A percentile compares a stretch with the other conserved stretches of the same genome.
Conservation (phyloP, 2,888 invertebrate species). For the Drosophila koepferae region DNA sequence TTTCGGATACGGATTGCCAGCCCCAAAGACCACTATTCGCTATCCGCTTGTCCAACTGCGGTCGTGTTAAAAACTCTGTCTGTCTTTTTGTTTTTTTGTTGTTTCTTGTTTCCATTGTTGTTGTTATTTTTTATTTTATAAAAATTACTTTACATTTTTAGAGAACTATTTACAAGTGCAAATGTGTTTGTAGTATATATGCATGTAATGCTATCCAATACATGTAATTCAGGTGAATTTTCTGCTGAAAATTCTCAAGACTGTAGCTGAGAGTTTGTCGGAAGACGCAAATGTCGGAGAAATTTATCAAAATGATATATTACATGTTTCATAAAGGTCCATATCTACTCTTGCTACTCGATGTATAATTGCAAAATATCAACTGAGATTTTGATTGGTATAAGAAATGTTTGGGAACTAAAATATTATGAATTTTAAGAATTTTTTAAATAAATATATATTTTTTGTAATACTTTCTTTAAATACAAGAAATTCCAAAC, state of each 20-base stretch:
- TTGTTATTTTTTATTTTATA: neutral
- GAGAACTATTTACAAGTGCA: constrained; percentile 10
- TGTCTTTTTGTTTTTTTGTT: neutral
- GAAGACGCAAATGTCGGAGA: neutral
- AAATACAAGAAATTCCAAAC: no score
- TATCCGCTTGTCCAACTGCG: constrained; percentile 43
- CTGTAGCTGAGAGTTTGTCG: no score
- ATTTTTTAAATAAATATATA: no score
- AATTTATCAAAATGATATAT: neutral
- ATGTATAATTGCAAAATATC: no score
- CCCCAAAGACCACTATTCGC: constrained; percentile 50
- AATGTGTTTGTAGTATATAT: neutral
- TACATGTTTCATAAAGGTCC: neutral
- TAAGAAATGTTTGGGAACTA: no score
- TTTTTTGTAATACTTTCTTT: no score
- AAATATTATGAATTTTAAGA: no score
- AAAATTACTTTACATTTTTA: constrained; percentile 28
- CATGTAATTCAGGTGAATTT: neutral
- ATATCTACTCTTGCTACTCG: no score
- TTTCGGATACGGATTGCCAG: constrained; percentile 50
- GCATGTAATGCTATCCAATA: neutral
- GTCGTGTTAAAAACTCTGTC: constrained; percentile 50
- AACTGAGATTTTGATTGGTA: no score
- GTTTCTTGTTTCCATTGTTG: no score
- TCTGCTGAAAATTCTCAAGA: neutral